Base-by-base conservation (phyloP, 1,140 invertebrate species). In the Leptinotarsa undecemlineata region DNA sequence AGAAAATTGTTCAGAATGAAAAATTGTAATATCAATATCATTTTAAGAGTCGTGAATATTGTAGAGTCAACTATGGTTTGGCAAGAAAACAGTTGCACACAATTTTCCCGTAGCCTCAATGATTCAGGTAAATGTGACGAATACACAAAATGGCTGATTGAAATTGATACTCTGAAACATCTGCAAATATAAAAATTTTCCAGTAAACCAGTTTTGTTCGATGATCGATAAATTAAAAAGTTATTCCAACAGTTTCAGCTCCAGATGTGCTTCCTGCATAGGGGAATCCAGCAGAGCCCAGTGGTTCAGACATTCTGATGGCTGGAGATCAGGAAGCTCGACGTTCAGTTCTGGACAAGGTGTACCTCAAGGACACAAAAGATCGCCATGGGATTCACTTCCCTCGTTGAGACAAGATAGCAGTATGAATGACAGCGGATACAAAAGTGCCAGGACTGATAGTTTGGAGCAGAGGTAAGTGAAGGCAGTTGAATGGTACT, bases 271-370 rank as follows among this genome's bases (percentile, higher is more conserved):
- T 48, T 93, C 92, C 21, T 95, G 94, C 85, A 93, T 94, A 84
- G 93, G 93, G 5, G 93, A 94, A 85, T 94, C 92, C 19, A 93
- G 93, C 62, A 89, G 93, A 20, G 92, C 92, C 72, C 93, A 94
- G 80, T 95, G 94, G 94, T 95, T 94, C 85, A 90, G 94, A 13
- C 93, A 95, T 85, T 94, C 93, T 23, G 93, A 95, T 81, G 94
- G 94, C 21, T 95, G 94, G 94, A 90, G 93, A 77, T 94, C 92
- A 1, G 92, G 92, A 47, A 92, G 90, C 81, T 92, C 91, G 17
- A 91, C 90, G 51, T 87, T 91, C 72, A 90, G 91, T 70, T 91
- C 91, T 13, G 85, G 70, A 81, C 87, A 74, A 82, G 86, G 76
- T 78, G 80, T 77, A 74, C 86, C 79, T 78, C 86, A 84, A 75